phyloP scores from a whole-genome alignment of 2,797 vertebrate species.

The Bucorvus abyssinicus region DNA sequence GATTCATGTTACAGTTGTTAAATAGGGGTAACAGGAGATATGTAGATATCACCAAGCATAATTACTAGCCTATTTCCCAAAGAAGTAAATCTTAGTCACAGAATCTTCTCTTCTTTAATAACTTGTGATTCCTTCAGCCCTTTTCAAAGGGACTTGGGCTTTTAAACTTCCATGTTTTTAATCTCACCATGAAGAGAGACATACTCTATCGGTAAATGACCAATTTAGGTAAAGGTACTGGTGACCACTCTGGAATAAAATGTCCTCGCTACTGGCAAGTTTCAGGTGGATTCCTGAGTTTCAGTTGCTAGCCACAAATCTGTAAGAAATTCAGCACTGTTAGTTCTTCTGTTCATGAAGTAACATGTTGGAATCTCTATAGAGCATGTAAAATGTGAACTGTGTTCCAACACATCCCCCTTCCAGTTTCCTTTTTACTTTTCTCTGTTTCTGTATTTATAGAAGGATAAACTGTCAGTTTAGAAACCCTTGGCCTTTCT shows the following conservation, averaged over 20 bases:
- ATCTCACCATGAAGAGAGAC: background rate
- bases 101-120: background rate
- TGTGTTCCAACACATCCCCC: background rate
- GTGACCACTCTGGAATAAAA: background rate
- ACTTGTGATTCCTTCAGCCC: background rate
- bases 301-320: background rate
- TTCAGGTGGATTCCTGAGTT: background rate
- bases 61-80: background rate
- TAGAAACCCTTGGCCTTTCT: background rate
- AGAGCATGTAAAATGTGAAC: background rate
- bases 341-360: background rate
- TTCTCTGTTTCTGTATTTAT: background rate
- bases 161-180: background rate
- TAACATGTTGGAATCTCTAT: background rate
- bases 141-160: background rate
- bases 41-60: background rate
- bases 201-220: background rate
- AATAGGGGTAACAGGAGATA: background rate
- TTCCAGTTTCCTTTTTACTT: background rate
- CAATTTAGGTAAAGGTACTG: background rate
- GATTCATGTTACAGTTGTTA: background rate
- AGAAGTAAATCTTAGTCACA: background rate
- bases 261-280: background rate
- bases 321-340: background rate
- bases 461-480: background rate